Base-by-base conservation (phyloP, 2,888 invertebrate species). In the Metallyticus violacea region DNA sequence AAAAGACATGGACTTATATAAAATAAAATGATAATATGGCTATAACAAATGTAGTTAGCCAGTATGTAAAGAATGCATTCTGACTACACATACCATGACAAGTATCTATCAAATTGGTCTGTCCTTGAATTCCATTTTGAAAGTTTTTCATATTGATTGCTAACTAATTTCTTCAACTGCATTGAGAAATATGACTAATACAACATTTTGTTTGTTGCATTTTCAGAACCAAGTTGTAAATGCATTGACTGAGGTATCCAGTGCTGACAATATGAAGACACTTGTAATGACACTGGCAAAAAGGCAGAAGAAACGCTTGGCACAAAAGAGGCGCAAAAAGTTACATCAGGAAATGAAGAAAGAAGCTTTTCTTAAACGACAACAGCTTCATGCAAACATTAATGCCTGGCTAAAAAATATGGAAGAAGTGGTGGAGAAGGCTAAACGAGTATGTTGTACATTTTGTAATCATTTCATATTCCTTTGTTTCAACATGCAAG, bases 321-420 rank as follows among this genome's bases (percentile, higher is more conserved):
- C 91, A 62, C 92, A 93, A 26, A 94, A 93, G 89, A 91, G 93
- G 88, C 91, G 92, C 88, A 90, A 93, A 87, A 89, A 93, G 88
- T 93, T 93, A 89, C 92, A 93, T 90, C 91, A 92, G 79, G 90
- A 91, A 62, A 89, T 90, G 80, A 93, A 92, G 89, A 90, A 92
- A 88, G 91, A 92, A 9, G 91, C 91, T 87, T 89, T 90, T 0
- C 92, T 92, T 88, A 91, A 91, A 79, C 91, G 93, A 86, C 90
- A 92, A 88, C 93, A 94, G 89, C 91, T 93, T 85, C 94, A 95
- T 87, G 92, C 93, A 85, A 92, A 94, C 88, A 95, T 95, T 89
- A 95, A 96, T 92, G 93, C 93, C 81, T 95, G 95, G 93, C 92
- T 96, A 88, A 93, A 94, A 88, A 93, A 93, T 87, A 94, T 95